phyloP scores from a whole-genome alignment of 2,113 vertebrate genomes.

The Mandrillus leucophaeus region DNA sequence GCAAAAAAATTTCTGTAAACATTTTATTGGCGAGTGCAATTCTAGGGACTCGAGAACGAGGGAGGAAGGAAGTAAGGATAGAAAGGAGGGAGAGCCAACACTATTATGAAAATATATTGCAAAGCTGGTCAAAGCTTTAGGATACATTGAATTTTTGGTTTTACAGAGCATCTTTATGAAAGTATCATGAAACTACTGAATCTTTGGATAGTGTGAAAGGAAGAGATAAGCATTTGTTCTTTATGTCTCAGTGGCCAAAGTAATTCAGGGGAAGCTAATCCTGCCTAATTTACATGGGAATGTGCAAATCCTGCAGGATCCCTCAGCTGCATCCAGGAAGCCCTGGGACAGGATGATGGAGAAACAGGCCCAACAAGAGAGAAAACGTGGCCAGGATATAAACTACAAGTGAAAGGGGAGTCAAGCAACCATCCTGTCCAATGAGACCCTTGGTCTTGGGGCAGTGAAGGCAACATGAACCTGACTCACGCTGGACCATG shows the following conservation, averaged over 20 bases:
- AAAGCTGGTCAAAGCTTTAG: neutral
- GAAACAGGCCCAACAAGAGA: neutral
- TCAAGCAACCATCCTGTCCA: neutral
- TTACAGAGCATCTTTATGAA: neutral
- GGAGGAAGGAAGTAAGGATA: neutral
- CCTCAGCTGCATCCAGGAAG: neutral
- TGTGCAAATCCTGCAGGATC: neutral
- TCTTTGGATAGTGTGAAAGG: neutral
- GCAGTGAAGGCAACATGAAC: neutral
- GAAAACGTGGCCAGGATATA: neutral
- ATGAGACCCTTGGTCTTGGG: neutral
- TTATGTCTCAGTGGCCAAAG: neutral
- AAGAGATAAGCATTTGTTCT: neutral
- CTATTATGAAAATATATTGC: neutral
- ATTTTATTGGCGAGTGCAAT: neutral
- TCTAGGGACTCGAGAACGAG: neutral
- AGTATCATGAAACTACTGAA: neutral
- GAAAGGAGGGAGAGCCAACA: neutral
- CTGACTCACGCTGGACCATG: neutral
- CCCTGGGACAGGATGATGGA: neutral
- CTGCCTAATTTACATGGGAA: neutral
- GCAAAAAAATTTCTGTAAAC: neutral
- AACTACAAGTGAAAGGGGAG: neutral
- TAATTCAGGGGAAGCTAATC: neutral
- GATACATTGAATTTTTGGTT: neutral